These are phyloP conservation scores for Pangasius macronema DNA, from an alignment of 2,797 vertebrate genomes.

Conservation along the genomic window DNA sequence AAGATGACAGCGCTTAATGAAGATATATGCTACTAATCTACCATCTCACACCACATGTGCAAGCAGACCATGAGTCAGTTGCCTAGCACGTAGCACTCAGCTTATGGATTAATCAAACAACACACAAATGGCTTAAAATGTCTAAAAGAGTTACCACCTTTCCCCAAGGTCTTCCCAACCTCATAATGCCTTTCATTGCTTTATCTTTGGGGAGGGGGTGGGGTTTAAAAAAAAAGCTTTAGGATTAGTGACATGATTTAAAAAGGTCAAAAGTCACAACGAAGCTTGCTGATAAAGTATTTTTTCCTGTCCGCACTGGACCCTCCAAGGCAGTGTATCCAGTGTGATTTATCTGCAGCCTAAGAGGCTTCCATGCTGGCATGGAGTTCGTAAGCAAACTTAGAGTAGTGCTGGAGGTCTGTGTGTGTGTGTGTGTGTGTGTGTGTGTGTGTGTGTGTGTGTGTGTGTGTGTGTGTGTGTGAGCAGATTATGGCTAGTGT, in stretches of 20 bases:
- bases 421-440: slow-evolving; percentile 2
- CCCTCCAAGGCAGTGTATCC: slow-evolving; percentile 7
- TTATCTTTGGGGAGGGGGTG: not conserved
- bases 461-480: not conserved
- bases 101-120: slow-evolving; percentile 9
- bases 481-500: not conserved
- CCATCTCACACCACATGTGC: not conserved
- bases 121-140: not conserved
- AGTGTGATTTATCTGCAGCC: slow-evolving; percentile 42
- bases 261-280: slow-evolving; percentile 29
- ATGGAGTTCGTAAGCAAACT: slow-evolving; percentile 18
- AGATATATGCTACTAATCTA: slow-evolving; percentile 51
- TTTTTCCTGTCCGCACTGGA: slow-evolving; percentile 6
- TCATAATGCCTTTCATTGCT: slow-evolving; percentile 1
- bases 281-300: slow-evolving; percentile 32
- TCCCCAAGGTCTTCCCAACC: slow-evolving; percentile 8
- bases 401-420: slow-evolving; percentile 15
- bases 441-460: slow-evolving; percentile 10
- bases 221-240: not conserved
- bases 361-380: not conserved
- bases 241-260: slow-evolving; percentile 12
- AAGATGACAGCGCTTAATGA: slow-evolving; percentile 53
- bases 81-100: not conserved
- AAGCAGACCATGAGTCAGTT: slow-evolving; percentile 24
- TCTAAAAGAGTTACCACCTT: slow-evolving; percentile 16